These are phyloP conservation scores for Dromiciops gliroides DNA, from an alignment of 2,113 vertebrate species.

Conservation along the genomic window DNA sequence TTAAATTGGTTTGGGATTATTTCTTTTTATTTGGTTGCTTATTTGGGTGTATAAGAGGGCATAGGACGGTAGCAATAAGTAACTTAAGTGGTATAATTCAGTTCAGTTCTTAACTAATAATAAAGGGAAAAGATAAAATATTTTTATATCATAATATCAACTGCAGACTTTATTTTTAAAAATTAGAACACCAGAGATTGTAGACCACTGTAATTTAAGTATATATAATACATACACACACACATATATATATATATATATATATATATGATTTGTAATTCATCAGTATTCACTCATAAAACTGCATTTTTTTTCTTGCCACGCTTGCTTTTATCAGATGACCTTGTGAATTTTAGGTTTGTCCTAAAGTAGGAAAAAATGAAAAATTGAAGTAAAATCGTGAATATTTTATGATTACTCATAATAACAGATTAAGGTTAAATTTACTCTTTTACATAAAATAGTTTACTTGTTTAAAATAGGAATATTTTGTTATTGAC, in stretches of 20 bases:
- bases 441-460: constrained; percentile 59
- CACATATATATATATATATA: too few relatives aligned
- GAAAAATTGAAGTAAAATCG: constrained; percentile 17
- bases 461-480: constrained; percentile 33
- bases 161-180: constrained; percentile 15
- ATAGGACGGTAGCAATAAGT: not conserved
- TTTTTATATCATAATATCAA: constrained; percentile 36
- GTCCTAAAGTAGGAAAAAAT: constrained; percentile 37
- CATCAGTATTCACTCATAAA: constrained; percentile 50
- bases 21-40: constrained; percentile 14
- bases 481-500: constrained; percentile 20
- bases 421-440: constrained; percentile 61
- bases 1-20: constrained; percentile 16
- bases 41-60: not conserved
- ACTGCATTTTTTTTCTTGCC: constrained; percentile 26
- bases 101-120: constrained; percentile 27
- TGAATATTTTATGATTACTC: constrained; percentile 57
- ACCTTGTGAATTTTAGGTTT: constrained; percentile 54
- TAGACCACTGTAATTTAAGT: not conserved
- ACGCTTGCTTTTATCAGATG: constrained; percentile 58
- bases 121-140: not conserved
- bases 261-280: constrained; percentile 52
- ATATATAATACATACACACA: too few relatives aligned
- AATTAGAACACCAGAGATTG: not conserved
- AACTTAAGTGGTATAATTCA: constrained; percentile 36